Base-by-base conservation (phyloP, 2,888 invertebrate genomes). In the Melitaea athalia region DNA sequence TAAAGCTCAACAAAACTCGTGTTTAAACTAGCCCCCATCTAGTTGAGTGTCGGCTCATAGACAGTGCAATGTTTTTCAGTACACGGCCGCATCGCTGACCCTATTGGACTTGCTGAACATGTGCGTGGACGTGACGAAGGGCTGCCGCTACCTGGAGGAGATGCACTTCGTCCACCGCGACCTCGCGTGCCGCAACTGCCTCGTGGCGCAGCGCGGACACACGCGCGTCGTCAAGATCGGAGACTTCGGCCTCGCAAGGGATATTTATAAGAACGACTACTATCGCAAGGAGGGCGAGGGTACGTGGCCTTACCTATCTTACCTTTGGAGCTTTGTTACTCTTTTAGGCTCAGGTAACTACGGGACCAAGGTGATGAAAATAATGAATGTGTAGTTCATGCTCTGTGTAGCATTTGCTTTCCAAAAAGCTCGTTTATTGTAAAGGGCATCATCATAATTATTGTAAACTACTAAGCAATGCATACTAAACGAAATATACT, bases 151-250 rank as follows among this genome's bases (percentile, higher is more conserved):
- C 86, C 91, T 99, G 71, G 99, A 99, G 87, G 98, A 98, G 85
- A 96, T 98, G 95, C 98, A 98, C 83, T 99, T 99, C 86, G 98
- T 99, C 0, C 99, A 99, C 89, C 95, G 98, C 72, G 99, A 99
- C 92, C 92, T 99, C 68, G 99, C 99, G 0, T 98, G 98, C 74
- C 94, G 99, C 62, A 99, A 99, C 89, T 99, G 99, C 81, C 92
- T 99, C 15, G 98, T 99, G 0, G 97, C 97, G 0, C 95, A 95
- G 71, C 94, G 95, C 0, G 94, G 94, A 43, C 91, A 93, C 72
- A 93, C 94, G 1, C 94, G 98, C 67, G 96, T 98, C 14, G 98
- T 98, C n/a, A 98, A 98, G 89, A 98, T 98, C 67, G 99, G 99
- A 0, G 99, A 99, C 88, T 99, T 99, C 85, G 99, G 99, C 0